Evolutionary conservation across 2,797 vertebrate genomes (phyloP).

Genomic region (Neopelma chrysocephalum): DNA sequence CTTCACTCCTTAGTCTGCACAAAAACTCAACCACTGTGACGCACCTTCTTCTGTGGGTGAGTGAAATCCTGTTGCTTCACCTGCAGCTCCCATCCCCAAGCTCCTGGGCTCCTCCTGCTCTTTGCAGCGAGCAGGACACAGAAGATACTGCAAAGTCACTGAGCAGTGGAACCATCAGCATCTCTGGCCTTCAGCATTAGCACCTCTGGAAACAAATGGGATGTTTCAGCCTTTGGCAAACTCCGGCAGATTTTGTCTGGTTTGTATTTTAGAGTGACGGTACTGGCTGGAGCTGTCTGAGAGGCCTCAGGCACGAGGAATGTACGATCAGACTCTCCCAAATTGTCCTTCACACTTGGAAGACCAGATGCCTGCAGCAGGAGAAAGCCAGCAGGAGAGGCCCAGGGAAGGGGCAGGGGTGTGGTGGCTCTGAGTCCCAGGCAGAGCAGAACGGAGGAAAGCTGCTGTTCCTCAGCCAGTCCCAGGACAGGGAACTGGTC

Average conservation of each 20-base stretch:
- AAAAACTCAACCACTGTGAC: not conserved
- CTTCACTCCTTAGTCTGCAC: not conserved
- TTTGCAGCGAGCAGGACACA: rapidly evolving
- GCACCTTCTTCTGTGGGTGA: not conserved
- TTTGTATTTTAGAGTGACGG: not conserved
- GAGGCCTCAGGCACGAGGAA: not conserved
- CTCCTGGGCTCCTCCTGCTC: not conserved
- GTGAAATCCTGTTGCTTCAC: not conserved
- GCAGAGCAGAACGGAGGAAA: not conserved
- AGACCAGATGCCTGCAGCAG: slow-evolving; percentile 31
- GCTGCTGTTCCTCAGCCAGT: not conserved
- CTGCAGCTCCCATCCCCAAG: not conserved
- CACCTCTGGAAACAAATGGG: not conserved
- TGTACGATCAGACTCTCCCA: not conserved
- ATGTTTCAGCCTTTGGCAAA: not conserved
- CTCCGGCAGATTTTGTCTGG: not conserved
- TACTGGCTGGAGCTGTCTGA: not conserved
- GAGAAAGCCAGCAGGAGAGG: slow-evolving; percentile 19
- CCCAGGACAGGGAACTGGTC: not conserved
- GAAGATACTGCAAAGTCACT: not conserved
- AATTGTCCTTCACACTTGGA: not conserved
- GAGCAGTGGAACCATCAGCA: not conserved
- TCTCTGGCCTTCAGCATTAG: not conserved
- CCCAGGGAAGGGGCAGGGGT: not conserved
- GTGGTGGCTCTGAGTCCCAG: not conserved